A percentile compares a stretch with the other conserved stretches of the same genome.
Conservation (phyloP, 2,113 vertebrate species). For the Amia ocellicauda region DNA sequence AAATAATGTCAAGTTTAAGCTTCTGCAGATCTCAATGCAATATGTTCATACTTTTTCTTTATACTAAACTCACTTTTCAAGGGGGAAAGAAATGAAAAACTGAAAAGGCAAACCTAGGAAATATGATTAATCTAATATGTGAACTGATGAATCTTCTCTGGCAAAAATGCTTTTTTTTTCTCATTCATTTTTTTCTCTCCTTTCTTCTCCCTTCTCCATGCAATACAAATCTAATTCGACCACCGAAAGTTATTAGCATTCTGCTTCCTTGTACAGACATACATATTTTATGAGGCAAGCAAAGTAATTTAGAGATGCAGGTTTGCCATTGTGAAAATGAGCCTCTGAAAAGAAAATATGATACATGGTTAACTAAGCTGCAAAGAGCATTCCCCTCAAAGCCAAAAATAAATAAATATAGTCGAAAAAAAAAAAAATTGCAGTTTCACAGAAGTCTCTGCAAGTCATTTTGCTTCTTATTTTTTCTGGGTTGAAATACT, state of each 20-base stretch:
- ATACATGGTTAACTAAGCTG: slow-evolving; percentile 11
- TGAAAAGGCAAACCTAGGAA: slow-evolving; percentile 38
- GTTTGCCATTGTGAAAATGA: slow-evolving; percentile 49
- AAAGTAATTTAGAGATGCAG: slow-evolving; percentile 57
- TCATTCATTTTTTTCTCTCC: slow-evolving; percentile 58
- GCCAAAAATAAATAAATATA: slow-evolving; percentile 6
- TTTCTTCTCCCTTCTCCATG: slow-evolving; percentile 51
- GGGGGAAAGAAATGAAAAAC: slow-evolving; percentile 32
- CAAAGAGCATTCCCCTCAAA: slow-evolving; percentile 1
- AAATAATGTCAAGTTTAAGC: slow-evolving; percentile 40
- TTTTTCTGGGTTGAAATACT: too few relatives aligned
- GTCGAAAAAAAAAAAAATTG: background rate
- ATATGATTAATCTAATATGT: slow-evolving; percentile 68
- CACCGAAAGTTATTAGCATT: slow-evolving; percentile 59
- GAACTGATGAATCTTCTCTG: slow-evolving; percentile 74
- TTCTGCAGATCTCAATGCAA: slow-evolving; percentile 43
- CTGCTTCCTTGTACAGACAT: slow-evolving; percentile 56
- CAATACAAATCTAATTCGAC: slow-evolving; percentile 64
- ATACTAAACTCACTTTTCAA: slow-evolving; percentile 47
- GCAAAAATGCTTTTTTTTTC: slow-evolving; percentile 66
- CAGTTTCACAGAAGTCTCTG: background rate
- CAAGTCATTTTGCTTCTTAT: too few relatives aligned
- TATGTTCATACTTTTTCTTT: slow-evolving; percentile 45
- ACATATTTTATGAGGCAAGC: slow-evolving; percentile 65
- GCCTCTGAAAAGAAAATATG: slow-evolving; percentile 9